phyloP scores from a whole-genome alignment of 2,888 invertebrate species.

The Orthosia incerta region DNA sequence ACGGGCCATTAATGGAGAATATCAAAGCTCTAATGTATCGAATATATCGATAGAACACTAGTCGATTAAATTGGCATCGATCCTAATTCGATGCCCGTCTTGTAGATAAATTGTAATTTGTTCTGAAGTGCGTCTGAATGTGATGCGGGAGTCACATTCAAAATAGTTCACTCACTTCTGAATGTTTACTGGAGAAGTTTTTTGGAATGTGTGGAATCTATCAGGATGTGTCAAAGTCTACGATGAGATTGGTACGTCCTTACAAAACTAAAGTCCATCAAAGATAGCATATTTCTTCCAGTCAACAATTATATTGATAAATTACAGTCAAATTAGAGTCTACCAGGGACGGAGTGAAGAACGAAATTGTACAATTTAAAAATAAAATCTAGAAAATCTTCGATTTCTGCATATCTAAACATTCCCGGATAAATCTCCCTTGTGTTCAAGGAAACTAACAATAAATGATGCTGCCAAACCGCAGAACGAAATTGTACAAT shows the following conservation, averaged over 20 bases:
- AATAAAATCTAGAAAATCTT: slow-evolving; percentile 38
- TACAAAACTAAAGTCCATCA: too few relatives aligned
- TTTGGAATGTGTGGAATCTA: not conserved
- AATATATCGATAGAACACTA: slow-evolving; percentile 54
- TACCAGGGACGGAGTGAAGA: too few relatives aligned
- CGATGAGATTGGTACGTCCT: not conserved
- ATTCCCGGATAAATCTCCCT: slow-evolving; percentile 39
- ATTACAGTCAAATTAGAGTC: too few relatives aligned
- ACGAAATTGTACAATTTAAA: too few relatives aligned
- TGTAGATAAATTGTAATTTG: slow-evolving; percentile 49
- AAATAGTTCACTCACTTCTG: slow-evolving; percentile 43
- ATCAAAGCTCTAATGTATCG: slow-evolving; percentile 36
- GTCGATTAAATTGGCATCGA: slow-evolving; percentile 64
- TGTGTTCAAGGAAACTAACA: slow-evolving; percentile 46
- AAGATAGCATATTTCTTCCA: too few relatives aligned
- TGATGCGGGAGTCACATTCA: slow-evolving; percentile 42
- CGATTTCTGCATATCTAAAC: slow-evolving; percentile 39
- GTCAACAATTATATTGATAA: too few relatives aligned
- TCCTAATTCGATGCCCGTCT: slow-evolving; percentile 58
- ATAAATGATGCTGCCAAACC: slow-evolving; percentile 62
- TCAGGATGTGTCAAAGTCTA: not conserved
- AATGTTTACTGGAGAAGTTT: not conserved
- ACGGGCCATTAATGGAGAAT: slow-evolving; percentile 5
- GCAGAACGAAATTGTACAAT: slow-evolving; percentile 12
- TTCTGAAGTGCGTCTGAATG: slow-evolving; percentile 47